Percentiles rank a stretch among this genome's conserved stretches.
These are phyloP conservation scores for Ifrita kowaldi DNA, from an alignment of 2,113 vertebrate species.

Conservation along the genomic window DNA sequence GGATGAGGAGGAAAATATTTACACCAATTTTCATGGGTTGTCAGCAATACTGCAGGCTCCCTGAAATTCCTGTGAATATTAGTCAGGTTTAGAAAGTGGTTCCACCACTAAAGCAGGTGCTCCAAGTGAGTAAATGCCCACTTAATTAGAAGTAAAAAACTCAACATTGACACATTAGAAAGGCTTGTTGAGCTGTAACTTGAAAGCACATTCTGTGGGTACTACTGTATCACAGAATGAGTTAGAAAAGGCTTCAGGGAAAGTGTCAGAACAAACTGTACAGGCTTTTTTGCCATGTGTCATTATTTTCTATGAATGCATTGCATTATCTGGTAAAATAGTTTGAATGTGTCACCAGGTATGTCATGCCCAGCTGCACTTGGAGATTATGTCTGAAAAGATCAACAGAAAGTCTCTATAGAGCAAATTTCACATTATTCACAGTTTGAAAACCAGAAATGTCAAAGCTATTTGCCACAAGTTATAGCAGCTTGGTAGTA, in stretches of 20 bases:
- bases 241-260: background rate
- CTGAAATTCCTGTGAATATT: background rate
- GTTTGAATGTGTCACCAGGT: background rate
- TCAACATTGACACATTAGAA: background rate
- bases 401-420: background rate
- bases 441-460: background rate
- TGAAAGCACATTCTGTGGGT: background rate
- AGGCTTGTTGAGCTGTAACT: background rate
- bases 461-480: background rate
- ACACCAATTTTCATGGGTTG: background rate
- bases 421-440: background rate
- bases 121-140: background rate
- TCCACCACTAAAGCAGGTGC: background rate
- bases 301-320: background rate
- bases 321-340: background rate
- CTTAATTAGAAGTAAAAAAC: background rate
- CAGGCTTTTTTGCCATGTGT: background rate
- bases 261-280: background rate
- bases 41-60: background rate
- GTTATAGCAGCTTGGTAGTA: background rate
- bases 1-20: background rate
- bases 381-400: background rate
- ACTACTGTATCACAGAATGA: background rate
- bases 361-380: background rate
- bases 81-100: background rate